Base-by-base conservation (phyloP, 2,888 invertebrate species). In the Embidobia sp. region DNA sequence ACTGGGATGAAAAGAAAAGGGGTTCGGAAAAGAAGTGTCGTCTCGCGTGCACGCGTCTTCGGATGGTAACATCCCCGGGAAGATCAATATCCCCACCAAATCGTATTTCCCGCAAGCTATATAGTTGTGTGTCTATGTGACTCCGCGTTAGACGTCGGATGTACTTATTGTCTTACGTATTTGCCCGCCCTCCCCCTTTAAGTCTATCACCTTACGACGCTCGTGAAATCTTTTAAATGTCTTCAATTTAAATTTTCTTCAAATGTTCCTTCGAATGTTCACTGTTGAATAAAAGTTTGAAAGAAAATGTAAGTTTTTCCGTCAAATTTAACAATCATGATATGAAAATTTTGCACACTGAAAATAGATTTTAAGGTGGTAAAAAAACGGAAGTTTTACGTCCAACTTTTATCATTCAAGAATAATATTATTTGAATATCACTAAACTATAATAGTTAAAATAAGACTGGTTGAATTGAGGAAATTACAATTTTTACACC, bases 61-160 rank as follows among this genome's bases (percentile, higher is more conserved):
- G 82, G 81, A 85, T 83, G 84, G 81, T 85, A 83, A 84, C 84
- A 84, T 84, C 85, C 83, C 83, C 69, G 78, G 77, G 78, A 82
- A 84, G 87, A 86, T 86, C 86, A 87, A 86, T 86, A 86, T 86
- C 83, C 85, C 80, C 80, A 75, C 84, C 84, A 83, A 84, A 66
- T 84, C 84, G 82, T 80, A 84, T 84, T 83, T 84, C 80, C 80
- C 80, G 81, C 79, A 66, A 80, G 77, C 82, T 79, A 79, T 79
- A 72, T 73, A 78, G 77, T 66, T 42, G 72, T 64, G 63, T 80
- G 72, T 77, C 80, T 75, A 76, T 77, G 59, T 69, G 75, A 46
- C 46, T 59, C 42, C 46, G 37, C 61, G 76, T 77, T 81, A 76
- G 69, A 70, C n/a, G 64, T 42, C 73, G 76, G 46, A 26, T 40